A percentile compares a stretch with the other conserved stretches of the same genome.
phyloP scores from a whole-genome alignment of 2,797 vertebrate species.

The Gobio occitaniae region DNA sequence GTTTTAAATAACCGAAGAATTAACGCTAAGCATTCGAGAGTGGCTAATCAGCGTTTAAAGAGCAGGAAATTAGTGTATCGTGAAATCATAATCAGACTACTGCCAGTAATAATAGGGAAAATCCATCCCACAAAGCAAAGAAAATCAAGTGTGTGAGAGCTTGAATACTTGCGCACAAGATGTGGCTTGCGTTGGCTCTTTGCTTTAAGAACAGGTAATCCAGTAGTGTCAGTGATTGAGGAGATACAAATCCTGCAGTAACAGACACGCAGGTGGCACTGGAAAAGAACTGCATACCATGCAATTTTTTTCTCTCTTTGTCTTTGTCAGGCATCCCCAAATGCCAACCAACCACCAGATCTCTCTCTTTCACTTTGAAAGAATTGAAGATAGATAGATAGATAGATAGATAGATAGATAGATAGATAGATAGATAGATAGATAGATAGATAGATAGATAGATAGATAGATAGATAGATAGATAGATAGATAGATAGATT shows the following conservation, averaged over 20 bases:
- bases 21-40: background rate
- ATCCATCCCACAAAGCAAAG: slow-evolving; percentile 63
- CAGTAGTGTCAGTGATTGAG: slow-evolving; percentile 84
- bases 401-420: slow-evolving; percentile 6
- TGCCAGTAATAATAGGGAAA: slow-evolving; percentile 64
- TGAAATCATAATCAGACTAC: slow-evolving; percentile 54
- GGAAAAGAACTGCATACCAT: slow-evolving; percentile 75
- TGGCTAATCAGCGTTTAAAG: slow-evolving; percentile 23
- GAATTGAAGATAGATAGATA: background rate
- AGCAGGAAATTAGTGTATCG: slow-evolving; percentile 57
- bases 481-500: background rate
- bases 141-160: slow-evolving; percentile 69
- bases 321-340: slow-evolving; percentile 29
- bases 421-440: background rate
- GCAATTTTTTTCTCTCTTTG: slow-evolving; percentile 56
- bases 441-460: slow-evolving; percentile 3
- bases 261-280: slow-evolving; percentile 82
- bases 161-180: slow-evolving; percentile 78
- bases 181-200: slow-evolving; percentile 78
- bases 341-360: background rate
- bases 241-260: slow-evolving; percentile 82
- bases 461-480: background rate
- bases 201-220: slow-evolving; percentile 83
- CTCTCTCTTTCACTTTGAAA: background rate
- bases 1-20: slow-evolving; percentile 1